Evolutionary conservation across 2,888 invertebrate genomes (phyloP), one percentile per base, ranked within the genome.

Genomic region (Therioaphis trifolii): DNA sequence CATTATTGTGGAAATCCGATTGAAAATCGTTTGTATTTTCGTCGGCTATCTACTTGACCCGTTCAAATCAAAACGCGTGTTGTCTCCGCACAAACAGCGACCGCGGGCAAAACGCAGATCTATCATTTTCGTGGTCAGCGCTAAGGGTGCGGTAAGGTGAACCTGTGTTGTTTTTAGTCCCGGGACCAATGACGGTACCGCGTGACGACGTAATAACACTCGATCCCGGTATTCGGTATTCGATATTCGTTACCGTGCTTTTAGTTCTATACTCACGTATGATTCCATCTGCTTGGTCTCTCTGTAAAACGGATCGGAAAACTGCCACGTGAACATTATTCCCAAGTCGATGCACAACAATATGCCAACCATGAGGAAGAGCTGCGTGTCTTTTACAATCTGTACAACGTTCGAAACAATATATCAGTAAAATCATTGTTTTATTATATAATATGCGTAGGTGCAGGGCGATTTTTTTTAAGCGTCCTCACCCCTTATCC

Each of bases 351-450:
- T 93, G 85, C 93, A 92, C 85, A 99, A 90, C 72, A 99, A 90
- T 2, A 98, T 94, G 0, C 96, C 97, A 7, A 99, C 98, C 66
- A 99, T 96, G 93, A 99, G 94, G 89, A 99, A 97, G 80, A 99
- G 91, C 89, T 99, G 97, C 90, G 97, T 98, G 89, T 99, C 99
- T 90, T 97, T 98, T 87, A 98, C 98, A 15, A 97, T 97, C 95
- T 95, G 89, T 95, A 89, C 0, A 89, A 88, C 74, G 52, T 74
- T 84, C 11, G 63, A 85, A 24, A 85, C 11, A 61, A 24, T 21
- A 2, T 35, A 4, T 24, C 5, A 43, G 21, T 4, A 14, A 68
- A 66, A 35, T 43, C n/a, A n/a, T n/a, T n/a, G n/a, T n/a, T n/a
- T n/a, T n/a, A n/a, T n/a, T n/a, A n/a, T n/a, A n/a, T n/a, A n/a